Base-by-base conservation (phyloP, 2,113 vertebrate species). In the Halcyon malimbica region DNA sequence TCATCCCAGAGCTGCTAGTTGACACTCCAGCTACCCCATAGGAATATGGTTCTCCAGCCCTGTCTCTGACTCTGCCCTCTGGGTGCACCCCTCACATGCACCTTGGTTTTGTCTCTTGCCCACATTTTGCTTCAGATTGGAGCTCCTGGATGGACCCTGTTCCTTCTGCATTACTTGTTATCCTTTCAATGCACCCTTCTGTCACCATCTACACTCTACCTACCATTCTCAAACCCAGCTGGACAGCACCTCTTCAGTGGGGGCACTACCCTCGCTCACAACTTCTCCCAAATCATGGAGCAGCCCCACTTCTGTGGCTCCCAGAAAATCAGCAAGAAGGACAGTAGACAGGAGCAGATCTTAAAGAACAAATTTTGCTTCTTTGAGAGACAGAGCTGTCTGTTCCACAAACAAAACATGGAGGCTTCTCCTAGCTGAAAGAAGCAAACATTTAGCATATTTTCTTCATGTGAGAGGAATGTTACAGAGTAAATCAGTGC, bases 201-300 rank as follows among this genome's bases (percentile, higher is more conserved):
- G 6, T 48, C 28, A 65, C 13, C 25, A 23, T 5, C 8, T 41
- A 6, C 1, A 2, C 20, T 33, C 26, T 83, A 28, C 19, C 67
- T 10, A n/a, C 7, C 29, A 5, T 13, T 10, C 24, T 46, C 10
- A 46, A 0, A 56, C 9, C 29, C 33, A 64, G 48, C 10, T 50
- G 23, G 20, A 33, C 15, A 11, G 9, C 26, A 56, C 1, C 1
- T 2, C 13, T 42, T 28, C 4, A 4, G 21, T 5, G 3, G 16
- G 16, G 13, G 5, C 18, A 24, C 11, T 64, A 13, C 25, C 37
- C 17, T 39, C 18, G 54, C 15, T 48, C 33, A n/a, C 10, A 33
- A 26, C 18, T 83, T 39, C 28, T 24, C 13, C 8, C 11, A 77
- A 0, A 15, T 51, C 13, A 17, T 17, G n/a, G 19, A 79, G 20